These are phyloP conservation scores for Drosophila bocki DNA, from an alignment of 1,140 invertebrate species.

Conservation along the genomic window DNA sequence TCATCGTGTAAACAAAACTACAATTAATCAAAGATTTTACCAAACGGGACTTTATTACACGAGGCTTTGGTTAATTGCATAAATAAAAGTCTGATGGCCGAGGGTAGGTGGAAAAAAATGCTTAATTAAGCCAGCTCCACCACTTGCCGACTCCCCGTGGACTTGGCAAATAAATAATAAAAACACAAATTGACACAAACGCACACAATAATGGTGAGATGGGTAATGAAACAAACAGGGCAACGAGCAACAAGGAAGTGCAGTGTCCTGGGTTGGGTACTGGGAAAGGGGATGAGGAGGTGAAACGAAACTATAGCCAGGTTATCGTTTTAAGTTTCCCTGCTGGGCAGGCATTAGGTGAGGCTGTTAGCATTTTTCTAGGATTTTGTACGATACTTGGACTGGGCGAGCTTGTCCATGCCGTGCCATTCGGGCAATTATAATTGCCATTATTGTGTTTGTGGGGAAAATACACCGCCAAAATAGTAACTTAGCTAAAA, in stretches of 20 bases:
- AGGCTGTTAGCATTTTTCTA: conserved; percentile 50
- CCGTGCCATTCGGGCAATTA: conserved; percentile 65
- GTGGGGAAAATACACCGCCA: conserved; percentile 24
- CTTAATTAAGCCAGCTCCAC: conserved; percentile 70
- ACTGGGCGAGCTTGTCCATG: conserved; percentile 38
- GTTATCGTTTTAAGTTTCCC: conserved; percentile 55
- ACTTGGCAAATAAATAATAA: conserved; percentile 79
- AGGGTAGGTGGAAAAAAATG: conserved; percentile 13
- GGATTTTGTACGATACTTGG: not conserved
- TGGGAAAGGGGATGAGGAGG: not conserved
- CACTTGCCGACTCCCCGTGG: conserved; percentile 58
- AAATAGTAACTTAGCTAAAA: not conserved
- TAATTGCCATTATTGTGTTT: conserved; percentile 57
- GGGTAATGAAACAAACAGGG: conserved; percentile 34
- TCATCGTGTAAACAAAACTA: conserved; percentile 78
- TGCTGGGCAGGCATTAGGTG: conserved; percentile 16
- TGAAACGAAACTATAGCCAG: conserved; percentile 38
- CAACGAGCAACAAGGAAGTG: conserved; percentile 50
- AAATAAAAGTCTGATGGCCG: conserved; percentile 63
- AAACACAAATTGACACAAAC: conserved; percentile 78
- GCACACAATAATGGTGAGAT: conserved; percentile 33
- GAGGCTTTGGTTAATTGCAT: conserved; percentile 80
- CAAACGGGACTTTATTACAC: conserved; percentile 72
- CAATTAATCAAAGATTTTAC: conserved; percentile 83
- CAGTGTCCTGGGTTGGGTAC: conserved; percentile 22